phyloP scores from a whole-genome alignment of 2,113 vertebrate genomes.

The Esox niger region DNA sequence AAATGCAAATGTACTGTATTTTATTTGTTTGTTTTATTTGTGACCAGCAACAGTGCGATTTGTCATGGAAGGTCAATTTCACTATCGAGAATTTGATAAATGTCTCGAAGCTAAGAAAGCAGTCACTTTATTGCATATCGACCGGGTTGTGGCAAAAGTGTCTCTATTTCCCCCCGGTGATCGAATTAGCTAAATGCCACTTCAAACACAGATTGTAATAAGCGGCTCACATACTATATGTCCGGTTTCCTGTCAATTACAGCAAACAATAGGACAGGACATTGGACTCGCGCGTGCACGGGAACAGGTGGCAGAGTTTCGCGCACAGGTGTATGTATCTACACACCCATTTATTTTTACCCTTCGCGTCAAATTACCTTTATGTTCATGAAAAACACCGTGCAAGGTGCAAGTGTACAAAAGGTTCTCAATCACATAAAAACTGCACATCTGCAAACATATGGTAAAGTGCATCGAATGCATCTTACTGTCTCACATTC shows the following conservation, averaged over 20 bases:
- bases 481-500: too few species aligned
- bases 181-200: neutral
- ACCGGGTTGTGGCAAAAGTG: neutral
- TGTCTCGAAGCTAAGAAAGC: neutral
- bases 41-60: too few species aligned
- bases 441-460: too few species aligned
- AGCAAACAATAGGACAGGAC: neutral
- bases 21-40: too few species aligned
- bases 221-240: neutral
- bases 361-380: too few species aligned
- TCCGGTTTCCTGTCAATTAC: too few species aligned
- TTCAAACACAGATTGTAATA: neutral
- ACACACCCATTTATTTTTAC: neutral
- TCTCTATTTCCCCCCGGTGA: neutral
- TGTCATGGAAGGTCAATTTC: neutral
- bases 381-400: too few species aligned
- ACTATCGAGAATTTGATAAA: neutral
- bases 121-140: neutral
- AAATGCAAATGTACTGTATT: too few species aligned
- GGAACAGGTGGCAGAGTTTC: constrained; percentile 14
- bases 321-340: neutral
- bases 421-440: too few species aligned
- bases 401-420: too few species aligned
- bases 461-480: too few species aligned
- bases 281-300: neutral